Evolutionary conservation across 2,113 vertebrate genomes (phyloP).

Genomic region (Spea multiplicata): DNA sequence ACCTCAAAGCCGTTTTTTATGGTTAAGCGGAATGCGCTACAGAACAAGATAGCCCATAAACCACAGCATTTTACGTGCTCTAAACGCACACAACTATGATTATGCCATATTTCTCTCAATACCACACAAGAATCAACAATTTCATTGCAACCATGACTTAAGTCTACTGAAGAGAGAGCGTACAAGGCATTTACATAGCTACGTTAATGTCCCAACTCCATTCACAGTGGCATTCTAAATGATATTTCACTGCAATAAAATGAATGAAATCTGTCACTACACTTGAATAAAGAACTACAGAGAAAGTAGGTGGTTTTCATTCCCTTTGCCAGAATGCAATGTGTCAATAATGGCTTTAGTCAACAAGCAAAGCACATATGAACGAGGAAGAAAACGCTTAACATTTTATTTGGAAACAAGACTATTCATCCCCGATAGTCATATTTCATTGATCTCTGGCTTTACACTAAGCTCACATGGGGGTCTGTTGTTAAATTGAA

Average conservation of each 20-base stretch:
- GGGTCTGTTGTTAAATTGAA: no score
- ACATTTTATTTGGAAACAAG: no score
- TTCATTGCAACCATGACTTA: conserved; percentile 7
- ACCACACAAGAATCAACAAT: conserved; percentile 16
- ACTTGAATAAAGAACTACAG: background rate
- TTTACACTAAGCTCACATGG: no score
- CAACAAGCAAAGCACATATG: no score
- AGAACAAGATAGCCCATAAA: conserved; percentile 9
- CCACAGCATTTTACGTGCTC: conserved; percentile 36
- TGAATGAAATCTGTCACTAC: background rate
- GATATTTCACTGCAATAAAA: background rate
- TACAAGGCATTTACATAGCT: conserved; percentile 3
- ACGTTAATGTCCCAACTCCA: background rate
- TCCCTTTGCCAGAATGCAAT: background rate
- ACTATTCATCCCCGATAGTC: no score
- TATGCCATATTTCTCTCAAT: conserved; percentile 32
- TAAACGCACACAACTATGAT: conserved; percentile 42
- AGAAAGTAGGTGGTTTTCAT: background rate
- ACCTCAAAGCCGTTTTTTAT: conserved; percentile 25
- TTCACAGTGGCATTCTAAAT: background rate
- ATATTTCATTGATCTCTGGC: no score
- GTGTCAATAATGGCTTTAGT: background rate
- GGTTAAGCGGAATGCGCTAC: conserved; percentile 21
- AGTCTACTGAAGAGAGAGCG: conserved; percentile 1
- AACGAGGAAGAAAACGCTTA: background rate